Percentiles rank a stretch among this genome's conserved stretches.
These are phyloP conservation scores for Acyrthosiphon pisum DNA, from an alignment of 1,140 invertebrate genomes.

Conservation along the genomic window DNA sequence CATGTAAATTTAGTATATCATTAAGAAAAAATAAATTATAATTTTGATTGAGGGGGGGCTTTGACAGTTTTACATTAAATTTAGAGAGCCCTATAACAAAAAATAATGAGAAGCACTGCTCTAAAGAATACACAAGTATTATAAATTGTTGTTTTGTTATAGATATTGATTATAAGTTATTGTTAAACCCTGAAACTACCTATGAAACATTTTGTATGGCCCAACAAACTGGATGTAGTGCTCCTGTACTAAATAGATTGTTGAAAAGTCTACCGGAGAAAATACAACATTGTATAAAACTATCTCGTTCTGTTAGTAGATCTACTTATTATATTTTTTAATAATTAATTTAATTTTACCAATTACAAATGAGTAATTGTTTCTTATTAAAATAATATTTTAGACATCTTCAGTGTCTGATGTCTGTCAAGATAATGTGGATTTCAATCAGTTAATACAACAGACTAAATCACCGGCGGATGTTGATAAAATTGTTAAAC, in stretches of 20 bases:
- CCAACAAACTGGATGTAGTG: conserved; percentile 38
- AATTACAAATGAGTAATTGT: background rate
- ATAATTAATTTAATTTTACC: background rate
- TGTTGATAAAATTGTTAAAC: conserved; percentile 45
- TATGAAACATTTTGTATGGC: conserved; percentile 48
- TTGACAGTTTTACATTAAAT: no score
- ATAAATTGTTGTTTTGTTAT: background rate
- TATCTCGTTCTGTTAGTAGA: conserved; percentile 20
- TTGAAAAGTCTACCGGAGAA: conserved; percentile 50
- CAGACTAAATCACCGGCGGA: conserved; percentile 29
- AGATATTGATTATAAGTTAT: conserved; percentile 51
- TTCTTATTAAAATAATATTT: background rate
- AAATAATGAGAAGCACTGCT: no score
- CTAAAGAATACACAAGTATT: background rate
- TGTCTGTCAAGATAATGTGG: background rate
- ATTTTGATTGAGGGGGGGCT: no score
- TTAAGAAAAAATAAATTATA: no score
- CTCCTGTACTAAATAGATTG: conserved; percentile 43
- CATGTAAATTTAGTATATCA: no score
- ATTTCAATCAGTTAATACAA: conserved; percentile 12
- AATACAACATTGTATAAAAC: conserved; percentile 41
- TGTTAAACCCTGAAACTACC: conserved; percentile 27
- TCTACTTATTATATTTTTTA: background rate
- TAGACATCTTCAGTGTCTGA: conserved; percentile 40
- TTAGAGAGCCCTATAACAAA: no score